Percentiles rank a stretch among this genome's conserved stretches.
These are phyloP conservation scores for Bubo bubo DNA, from an alignment of 2,113 vertebrate species.

Conservation along the genomic window DNA sequence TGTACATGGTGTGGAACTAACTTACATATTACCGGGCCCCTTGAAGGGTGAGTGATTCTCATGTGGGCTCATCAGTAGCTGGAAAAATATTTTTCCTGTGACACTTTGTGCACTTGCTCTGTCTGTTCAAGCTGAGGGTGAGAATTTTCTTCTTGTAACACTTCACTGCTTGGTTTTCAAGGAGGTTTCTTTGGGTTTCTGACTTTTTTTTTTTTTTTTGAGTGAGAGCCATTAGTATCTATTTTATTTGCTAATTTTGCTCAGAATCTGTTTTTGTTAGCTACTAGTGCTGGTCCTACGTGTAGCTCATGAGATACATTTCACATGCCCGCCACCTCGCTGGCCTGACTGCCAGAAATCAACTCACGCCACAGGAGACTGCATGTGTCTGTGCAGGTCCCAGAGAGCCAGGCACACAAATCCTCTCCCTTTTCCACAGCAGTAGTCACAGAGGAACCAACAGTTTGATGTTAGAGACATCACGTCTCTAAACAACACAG, in stretches of 20 bases:
- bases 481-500: rapidly evolving
- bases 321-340: not conserved
- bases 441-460: not conserved
- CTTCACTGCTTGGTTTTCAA: not conserved
- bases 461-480: not conserved
- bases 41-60: not conserved
- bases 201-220: not conserved
- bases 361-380: not conserved
- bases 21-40: not conserved
- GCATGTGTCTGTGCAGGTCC: not conserved
- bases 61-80: not conserved
- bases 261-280: not conserved
- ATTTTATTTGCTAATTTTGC: not conserved
- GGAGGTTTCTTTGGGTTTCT: not conserved
- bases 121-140: not conserved
- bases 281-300: not conserved
- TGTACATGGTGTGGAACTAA: not conserved
- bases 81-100: constrained; percentile 15
- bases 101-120: not conserved
- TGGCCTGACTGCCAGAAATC: not conserved
- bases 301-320: not conserved
- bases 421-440: not conserved
- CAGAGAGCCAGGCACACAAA: not conserved
- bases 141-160: not conserved
- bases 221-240: not conserved